Conservation (phyloP, 2,113 vertebrate genomes). For the Thalassarche chlororhynchos region DNA sequence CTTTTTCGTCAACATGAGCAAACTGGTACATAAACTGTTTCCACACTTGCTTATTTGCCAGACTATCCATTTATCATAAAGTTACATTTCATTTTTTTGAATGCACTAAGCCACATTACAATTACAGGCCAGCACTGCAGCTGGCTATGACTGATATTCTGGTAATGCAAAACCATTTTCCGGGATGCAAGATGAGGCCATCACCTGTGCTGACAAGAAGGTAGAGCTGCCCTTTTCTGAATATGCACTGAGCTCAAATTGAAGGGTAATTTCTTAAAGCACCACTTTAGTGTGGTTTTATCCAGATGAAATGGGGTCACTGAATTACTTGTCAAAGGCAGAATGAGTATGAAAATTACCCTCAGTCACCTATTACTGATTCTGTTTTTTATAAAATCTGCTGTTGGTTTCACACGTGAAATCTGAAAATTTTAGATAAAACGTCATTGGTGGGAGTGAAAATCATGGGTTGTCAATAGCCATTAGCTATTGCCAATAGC, state of each 20-base stretch:
- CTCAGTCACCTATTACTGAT: slow-evolving; percentile 64
- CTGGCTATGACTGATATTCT: neutral
- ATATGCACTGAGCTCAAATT: slow-evolving; percentile 2
- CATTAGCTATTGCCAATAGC: neutral
- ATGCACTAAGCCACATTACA: neutral
- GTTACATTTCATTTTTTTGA: slow-evolving; percentile 14
- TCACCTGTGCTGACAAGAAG: neutral
- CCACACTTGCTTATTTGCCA: neutral
- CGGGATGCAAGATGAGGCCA: neutral
- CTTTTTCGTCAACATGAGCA: neutral
- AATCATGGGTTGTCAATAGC: neutral
- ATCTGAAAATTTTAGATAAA: slow-evolving; percentile 57
- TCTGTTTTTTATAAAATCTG: slow-evolving; percentile 56
- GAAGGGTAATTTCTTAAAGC: slow-evolving; percentile 13
- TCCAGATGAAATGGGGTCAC: slow-evolving; percentile 38
- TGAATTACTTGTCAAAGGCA: slow-evolving; percentile 58
- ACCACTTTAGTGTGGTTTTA: neutral
- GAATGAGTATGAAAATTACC: slow-evolving; percentile 41
- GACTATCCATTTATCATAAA: neutral
- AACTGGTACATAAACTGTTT: slow-evolving; percentile 13
- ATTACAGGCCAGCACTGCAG: neutral
- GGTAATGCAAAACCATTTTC: slow-evolving; percentile 25
- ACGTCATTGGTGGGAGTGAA: slow-evolving; percentile 2
- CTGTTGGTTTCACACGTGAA: slow-evolving; percentile 25
- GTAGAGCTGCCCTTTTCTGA: slow-evolving; percentile 25